A percentile compares a stretch with the other conserved stretches of the same genome.
phyloP scores from a whole-genome alignment of 2,113 vertebrate species.

The Delphinus delphis region DNA sequence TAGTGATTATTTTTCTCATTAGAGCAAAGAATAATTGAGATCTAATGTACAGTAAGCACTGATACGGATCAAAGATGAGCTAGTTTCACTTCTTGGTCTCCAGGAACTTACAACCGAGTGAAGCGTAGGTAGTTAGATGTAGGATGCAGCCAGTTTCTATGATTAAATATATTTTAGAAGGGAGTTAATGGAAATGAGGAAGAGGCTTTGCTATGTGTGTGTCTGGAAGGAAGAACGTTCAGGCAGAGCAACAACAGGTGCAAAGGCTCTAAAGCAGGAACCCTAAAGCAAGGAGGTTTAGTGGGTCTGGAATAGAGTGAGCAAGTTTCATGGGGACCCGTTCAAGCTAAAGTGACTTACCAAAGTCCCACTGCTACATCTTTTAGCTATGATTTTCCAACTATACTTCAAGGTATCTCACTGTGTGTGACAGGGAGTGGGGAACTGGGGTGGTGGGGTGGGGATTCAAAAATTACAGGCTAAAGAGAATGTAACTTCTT shows the following conservation, averaged over 20 bases:
- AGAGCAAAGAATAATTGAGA: not conserved
- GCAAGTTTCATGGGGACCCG: fast-evolving
- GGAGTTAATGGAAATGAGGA: not conserved
- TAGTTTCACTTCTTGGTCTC: not conserved
- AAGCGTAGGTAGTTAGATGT: not conserved
- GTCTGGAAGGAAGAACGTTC: not conserved
- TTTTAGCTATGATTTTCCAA: not conserved
- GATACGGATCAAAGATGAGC: not conserved
- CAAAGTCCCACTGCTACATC: not conserved
- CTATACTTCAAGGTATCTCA: not conserved
- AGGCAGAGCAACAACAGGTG: not conserved
- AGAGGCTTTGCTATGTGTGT: fast-evolving
- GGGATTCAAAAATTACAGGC: not conserved
- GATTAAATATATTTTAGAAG: not conserved
- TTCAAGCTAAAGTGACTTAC: not conserved
- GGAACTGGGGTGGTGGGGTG: not conserved
- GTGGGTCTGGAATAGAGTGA: not conserved
- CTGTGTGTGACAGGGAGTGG: fast-evolving
- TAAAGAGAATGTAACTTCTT: not conserved
- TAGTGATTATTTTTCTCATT: not conserved
- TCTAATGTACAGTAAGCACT: not conserved
- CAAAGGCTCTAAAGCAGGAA: not conserved
- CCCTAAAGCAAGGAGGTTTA: not conserved
- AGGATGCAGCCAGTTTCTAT: fast-evolving
- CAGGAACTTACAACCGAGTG: not conserved